Base-by-base conservation (phyloP, 2,888 invertebrate species). In the Vesta saturnalis region DNA sequence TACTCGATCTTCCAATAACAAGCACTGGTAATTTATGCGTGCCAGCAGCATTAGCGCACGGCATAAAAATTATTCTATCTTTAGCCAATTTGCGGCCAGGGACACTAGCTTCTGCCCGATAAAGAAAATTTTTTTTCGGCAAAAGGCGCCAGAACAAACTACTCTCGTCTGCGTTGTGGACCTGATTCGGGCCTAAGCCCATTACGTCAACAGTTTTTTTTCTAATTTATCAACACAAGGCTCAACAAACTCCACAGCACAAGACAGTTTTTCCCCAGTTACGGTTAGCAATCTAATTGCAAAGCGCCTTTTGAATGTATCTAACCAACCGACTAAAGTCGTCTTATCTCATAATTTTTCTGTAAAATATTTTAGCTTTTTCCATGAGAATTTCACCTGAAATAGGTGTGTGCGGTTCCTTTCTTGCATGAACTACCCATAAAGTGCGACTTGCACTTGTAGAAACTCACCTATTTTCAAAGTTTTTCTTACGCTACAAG, bases 1-100 rank as follows among this genome's bases (percentile, higher is more conserved):
- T 61, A 46, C 54, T 46, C n/a, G 60, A 52, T 63, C 69, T 71
- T 58, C 63, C 69, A 39, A 63, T 64, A 39, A 66, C 63, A 5
- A 60, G 15, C 30, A 59, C 16, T 47, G 18, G 39, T 16, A 59
- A 46, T 16, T 59, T 59, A 19, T 59, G 59, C 18, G 14, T 46
- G 43, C 59, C 59, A 35, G 10, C 16, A 12, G 57, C 35, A 30
- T 46, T 46, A 46, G 4, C 10, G 19, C 19, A 52, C 10, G 4
- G 6, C 30, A 30, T 30, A 6, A 30, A 30, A 30, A n/a, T n/a
- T n/a, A n/a, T n/a, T n/a, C n/a, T n/a, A 10, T 30, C 30, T 30
- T 30, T 30, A 4, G 52, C 46, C 8, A 46, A 46, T 46, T 14
- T 46, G 10, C 30, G 30, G 14, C 46, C 46, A n/a, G 46, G 46